A percentile compares a stretch with the other conserved stretches of the same genome.
phyloP scores from a whole-genome alignment of 2,797 vertebrate genomes.

The Sebastes oblongus region DNA sequence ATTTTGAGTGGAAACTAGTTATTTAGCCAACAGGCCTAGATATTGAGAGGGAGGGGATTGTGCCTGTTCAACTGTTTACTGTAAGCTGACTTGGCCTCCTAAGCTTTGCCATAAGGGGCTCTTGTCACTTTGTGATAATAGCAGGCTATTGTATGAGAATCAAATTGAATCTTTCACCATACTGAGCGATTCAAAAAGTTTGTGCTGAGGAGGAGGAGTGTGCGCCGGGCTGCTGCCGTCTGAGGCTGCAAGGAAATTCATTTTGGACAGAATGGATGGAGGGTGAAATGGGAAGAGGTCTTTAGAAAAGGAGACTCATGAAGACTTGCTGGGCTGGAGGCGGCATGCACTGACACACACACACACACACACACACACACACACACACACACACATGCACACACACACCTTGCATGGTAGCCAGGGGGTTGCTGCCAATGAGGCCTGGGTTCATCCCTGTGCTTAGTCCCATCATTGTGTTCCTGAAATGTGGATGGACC shows the following conservation, averaged over 20 bases:
- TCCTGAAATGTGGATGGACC: conserved; percentile 80
- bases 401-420: conserved; percentile 90
- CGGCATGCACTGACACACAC: conserved; percentile 9
- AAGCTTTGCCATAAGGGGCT: conserved; percentile 72
- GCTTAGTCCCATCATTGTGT: conserved; percentile 91
- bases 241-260: conserved; percentile 54
- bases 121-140: conserved; percentile 65
- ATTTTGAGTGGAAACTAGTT: conserved; percentile 49
- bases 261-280: conserved; percentile 61
- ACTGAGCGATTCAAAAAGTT: conserved; percentile 65
- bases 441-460: conserved; percentile 91
- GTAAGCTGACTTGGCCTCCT: conserved; percentile 65
- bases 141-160: conserved; percentile 65
- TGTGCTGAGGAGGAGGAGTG: conserved; percentile 46
- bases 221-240: conserved; percentile 25
- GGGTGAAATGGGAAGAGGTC: conserved; percentile 60
- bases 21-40: conserved; percentile 61
- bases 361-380: neutral
- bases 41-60: conserved; percentile 49
- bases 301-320: conserved; percentile 55
- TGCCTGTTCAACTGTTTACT: conserved; percentile 62
- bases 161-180: conserved; percentile 74
- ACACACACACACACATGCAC: neutral
- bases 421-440: conserved; percentile 90
- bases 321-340: conserved; percentile 24